Evolutionary conservation across 2,797 vertebrate species (phyloP), one percentile per base, ranked within the genome.

Genomic region (Esox lucius): DNA sequence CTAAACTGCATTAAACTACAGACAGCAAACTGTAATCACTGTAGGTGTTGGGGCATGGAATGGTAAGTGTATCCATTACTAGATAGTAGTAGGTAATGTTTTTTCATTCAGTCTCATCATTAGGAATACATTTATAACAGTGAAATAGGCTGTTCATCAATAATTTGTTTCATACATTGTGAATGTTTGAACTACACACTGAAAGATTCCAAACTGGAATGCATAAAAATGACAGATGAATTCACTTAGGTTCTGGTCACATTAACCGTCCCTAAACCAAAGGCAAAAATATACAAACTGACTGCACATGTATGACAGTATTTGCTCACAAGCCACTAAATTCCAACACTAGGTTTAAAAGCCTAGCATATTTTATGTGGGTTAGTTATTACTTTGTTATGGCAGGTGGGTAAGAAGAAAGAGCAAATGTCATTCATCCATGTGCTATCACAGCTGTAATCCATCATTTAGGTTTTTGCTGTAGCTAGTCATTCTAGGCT

Each of bases 1-100:
- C 85, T 87, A 67, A 87, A 84, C 87, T 87, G 90, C 90, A 92
- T 92, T 93, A 22, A 92, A 90, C 88, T 84, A 84, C 78, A 70
- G 77, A 72, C 72, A 75, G 78, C 85, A 82, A 90, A 90, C 81
- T 80, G 81, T 87, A 73, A 33, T 83, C 53, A 71, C 77, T 74
- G 86, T 86, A 91, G 86, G 89, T 90, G 89, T 86, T 87, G 87
- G 83, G 61, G 42, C 67, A 84, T 83, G 80, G 77, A 75, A 46
- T 46, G 53, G 48, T 13, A 56, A 48, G 39, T 42, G n/a, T 71
- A 59, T 59, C 19, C 3, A 71, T 71, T 59, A 71, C 31, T 66
- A 17, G 5, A 33, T 66, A 33, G 22, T n/a, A 24, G 67, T 46
- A 68, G 35, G 7, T 48, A 24, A 13, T 42, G 67, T 46, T 42